Evolutionary conservation across 2,888 invertebrate genomes (phyloP), one percentile per base, ranked within the genome.

Genomic region (Microplitis manilae): DNA sequence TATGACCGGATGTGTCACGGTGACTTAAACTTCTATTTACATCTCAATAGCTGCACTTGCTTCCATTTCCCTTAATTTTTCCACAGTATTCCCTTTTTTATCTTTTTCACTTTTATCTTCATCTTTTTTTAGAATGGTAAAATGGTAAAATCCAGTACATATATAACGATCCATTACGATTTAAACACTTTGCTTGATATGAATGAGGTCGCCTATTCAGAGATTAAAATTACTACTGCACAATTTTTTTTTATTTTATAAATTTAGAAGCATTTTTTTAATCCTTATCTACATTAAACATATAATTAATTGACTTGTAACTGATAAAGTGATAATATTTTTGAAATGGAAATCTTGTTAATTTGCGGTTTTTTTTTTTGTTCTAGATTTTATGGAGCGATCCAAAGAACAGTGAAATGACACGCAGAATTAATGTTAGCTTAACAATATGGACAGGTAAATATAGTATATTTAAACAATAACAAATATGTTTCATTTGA

Each of bases 361-460:
- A 70, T 70, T 30, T 15, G 17, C 17, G 20, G 15, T 69, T 8
- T 70, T 69, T 38, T 40, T 65, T 39, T 8, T 76, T 68, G 69
- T 80, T 78, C 50, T 78, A 79, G 80, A 79, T 77, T 78, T 77
- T 69, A 78, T 75, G 73, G 76, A 64, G 77, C 68, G 75, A 74
- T 72, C 76, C 75, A 50, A 68, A 77, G 80, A 75, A 80, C 82
- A 80, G 79, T 78, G 86, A 85, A 81, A 87, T 87, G 87, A 83
- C 79, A 79, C 81, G 80, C 71, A 80, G 80, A 79, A 82, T 78
- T 69, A 80, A 80, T 72, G 68, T 77, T 74, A 75, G 68, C 69
- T 80, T 81, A 67, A 77, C 78, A 83, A 79, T 81, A 80, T 84
- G 82, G 79, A 83, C 81, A 83, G 87, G 87, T 87, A 83, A 86